Conservation (phyloP, 1,140 invertebrate species). For the Drepana arcuata region DNA sequence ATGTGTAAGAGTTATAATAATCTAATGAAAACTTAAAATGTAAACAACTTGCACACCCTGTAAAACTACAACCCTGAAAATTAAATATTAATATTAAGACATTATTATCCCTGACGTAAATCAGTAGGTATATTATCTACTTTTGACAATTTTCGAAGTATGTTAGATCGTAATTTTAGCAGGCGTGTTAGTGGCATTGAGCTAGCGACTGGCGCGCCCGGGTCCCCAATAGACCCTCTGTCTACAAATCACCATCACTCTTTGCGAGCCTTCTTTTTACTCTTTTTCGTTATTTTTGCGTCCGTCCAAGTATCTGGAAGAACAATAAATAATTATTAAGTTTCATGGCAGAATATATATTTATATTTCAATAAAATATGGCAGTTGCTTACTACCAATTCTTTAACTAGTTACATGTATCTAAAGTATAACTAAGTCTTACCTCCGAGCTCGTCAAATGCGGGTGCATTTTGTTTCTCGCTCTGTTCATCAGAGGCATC, state of each 20-base stretch:
- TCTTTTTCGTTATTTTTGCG: conserved; percentile 76
- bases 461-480: conserved; percentile 45
- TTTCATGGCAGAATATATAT: no score
- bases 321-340: conserved; percentile 20
- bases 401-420: no score
- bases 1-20: conserved; percentile 58
- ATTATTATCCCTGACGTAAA: neutral
- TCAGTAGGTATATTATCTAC: no score
- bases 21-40: conserved; percentile 46
- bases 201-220: conserved; percentile 35
- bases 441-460: conserved; percentile 82
- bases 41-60: conserved; percentile 55
- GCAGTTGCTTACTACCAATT: no score
- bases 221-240: conserved; percentile 23
- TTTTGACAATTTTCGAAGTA: no score
- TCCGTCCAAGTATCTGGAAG: conserved; percentile 77
- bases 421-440: no score
- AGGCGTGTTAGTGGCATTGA: conserved; percentile 55
- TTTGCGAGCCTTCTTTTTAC: conserved; percentile 79
- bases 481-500: conserved; percentile 51
- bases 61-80: conserved; percentile 40
- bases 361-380: no score
- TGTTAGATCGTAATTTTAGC: conserved; percentile 38
- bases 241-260: conserved; percentile 65
- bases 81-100: neutral